Conservation (phyloP, 2,113 vertebrate species). For the Noturus placidus region DNA sequence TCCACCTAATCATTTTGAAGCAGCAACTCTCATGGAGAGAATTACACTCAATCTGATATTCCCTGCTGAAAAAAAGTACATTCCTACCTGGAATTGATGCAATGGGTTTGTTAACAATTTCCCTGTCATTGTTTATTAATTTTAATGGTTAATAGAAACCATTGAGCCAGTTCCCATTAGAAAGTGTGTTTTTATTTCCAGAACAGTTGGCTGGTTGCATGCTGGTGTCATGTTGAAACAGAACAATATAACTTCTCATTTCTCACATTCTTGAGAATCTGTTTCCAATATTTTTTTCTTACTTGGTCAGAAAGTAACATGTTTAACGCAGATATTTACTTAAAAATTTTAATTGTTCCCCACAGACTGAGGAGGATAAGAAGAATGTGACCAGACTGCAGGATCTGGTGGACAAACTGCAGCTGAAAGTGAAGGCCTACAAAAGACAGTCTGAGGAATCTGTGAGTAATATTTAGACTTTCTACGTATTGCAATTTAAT, state of each 20-base stretch:
- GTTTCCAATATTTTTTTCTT: not conserved
- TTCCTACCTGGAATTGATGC: not conserved
- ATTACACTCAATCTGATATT: not conserved
- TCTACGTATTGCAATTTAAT: not conserved
- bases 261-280: not conserved
- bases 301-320: too few relatives aligned
- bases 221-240: not conserved
- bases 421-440: slow-evolving; percentile 78
- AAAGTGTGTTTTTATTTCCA: not conserved
- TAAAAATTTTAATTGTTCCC: not conserved
- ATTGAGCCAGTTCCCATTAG: not conserved
- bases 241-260: not conserved
- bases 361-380: slow-evolving; percentile 77
- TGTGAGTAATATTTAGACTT: slow-evolving; percentile 62
- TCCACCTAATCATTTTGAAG: not conserved
- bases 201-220: not conserved
- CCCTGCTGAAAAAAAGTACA: not conserved
- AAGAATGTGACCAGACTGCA: slow-evolving; percentile 75
- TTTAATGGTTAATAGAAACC: not conserved
- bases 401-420: slow-evolving; percentile 79
- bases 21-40: not conserved
- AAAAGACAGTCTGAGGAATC: slow-evolving; percentile 75
- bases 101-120: not conserved
- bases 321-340: not conserved
- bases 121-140: not conserved